Conservation (phyloP, 1,140 invertebrate genomes). For the Hycleus phaleratus region DNA sequence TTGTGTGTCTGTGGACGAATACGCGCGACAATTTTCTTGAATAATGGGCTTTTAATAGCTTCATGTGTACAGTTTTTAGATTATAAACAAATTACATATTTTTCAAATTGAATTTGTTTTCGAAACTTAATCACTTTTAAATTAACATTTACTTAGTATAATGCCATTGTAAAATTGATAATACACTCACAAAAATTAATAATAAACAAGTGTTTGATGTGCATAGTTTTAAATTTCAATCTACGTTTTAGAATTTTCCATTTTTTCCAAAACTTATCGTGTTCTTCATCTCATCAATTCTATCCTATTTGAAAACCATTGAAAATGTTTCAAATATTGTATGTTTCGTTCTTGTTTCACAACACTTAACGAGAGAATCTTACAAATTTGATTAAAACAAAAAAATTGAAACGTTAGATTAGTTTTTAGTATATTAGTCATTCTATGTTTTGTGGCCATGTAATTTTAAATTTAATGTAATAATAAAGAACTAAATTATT, state of each 20-base stretch:
- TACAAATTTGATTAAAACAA: too few species aligned
- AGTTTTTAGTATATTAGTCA: conserved; percentile 35
- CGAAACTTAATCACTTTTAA: neutral
- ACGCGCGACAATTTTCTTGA: conserved; percentile 3
- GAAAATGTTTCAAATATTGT: conserved; percentile 2
- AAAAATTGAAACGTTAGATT: conserved; percentile 9
- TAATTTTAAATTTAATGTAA: conserved; percentile 45
- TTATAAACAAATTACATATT: conserved; percentile 8
- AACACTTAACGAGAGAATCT: too few species aligned
- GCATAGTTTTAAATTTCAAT: conserved; percentile 22
- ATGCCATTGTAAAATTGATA: conserved; percentile 10
- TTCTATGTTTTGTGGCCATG: conserved; percentile 43
- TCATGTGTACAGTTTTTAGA: conserved; percentile 18
- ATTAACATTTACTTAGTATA: conserved; percentile 1
- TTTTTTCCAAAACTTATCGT: too few species aligned
- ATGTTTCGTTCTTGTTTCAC: neutral
- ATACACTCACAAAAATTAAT: neutral
- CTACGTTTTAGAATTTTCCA: conserved; percentile 15
- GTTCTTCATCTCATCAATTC: too few species aligned
- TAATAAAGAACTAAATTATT: conserved; percentile 41
- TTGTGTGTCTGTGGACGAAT: too few species aligned
- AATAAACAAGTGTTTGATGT: conserved; percentile 23
- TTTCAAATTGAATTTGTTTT: conserved; percentile 13
- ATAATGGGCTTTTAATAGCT: conserved; percentile 15
- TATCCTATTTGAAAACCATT: too few species aligned